A percentile compares a stretch with the other conserved stretches of the same genome.
Evolutionary conservation across 2,797 vertebrate species (phyloP).

Genomic region (Hydrocynus forskahlii): DNA sequence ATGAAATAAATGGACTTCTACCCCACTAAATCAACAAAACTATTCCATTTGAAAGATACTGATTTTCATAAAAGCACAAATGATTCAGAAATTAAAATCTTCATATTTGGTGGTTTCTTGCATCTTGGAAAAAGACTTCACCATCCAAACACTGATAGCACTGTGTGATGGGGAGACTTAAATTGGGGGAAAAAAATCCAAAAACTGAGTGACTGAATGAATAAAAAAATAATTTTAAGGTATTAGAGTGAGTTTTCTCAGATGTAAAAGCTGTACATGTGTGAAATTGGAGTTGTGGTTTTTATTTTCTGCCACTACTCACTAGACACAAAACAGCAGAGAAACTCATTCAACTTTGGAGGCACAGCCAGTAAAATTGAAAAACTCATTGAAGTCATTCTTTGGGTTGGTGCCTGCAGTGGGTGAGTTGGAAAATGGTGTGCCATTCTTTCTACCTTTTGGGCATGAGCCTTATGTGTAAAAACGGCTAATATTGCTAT

Average conservation of each 20-base stretch:
- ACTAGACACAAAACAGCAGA: neutral
- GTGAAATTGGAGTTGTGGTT: neutral
- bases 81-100: too few relatives aligned
- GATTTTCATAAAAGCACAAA: neutral
- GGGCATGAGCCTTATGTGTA: too few relatives aligned
- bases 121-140: too few relatives aligned
- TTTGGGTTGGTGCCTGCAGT: neutral
- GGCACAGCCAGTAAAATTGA: neutral
- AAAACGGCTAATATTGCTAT: too few relatives aligned
- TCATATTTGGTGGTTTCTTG: too few relatives aligned
- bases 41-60: neutral
- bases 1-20: too few relatives aligned
- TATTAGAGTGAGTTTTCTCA: neutral
- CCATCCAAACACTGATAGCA: too few relatives aligned
- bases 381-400: neutral
- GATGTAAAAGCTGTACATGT: neutral
- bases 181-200: too few relatives aligned
- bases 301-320: conserved; percentile 2
- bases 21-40: neutral
- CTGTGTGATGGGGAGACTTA: too few relatives aligned
- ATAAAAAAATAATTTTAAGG: neutral
- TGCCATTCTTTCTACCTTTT: neutral
- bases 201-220: too few relatives aligned
- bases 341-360: neutral
- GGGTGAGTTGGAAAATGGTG: neutral